phyloP scores from a whole-genome alignment of 2,113 vertebrate species.

The Ammospiza nelsoni region DNA sequence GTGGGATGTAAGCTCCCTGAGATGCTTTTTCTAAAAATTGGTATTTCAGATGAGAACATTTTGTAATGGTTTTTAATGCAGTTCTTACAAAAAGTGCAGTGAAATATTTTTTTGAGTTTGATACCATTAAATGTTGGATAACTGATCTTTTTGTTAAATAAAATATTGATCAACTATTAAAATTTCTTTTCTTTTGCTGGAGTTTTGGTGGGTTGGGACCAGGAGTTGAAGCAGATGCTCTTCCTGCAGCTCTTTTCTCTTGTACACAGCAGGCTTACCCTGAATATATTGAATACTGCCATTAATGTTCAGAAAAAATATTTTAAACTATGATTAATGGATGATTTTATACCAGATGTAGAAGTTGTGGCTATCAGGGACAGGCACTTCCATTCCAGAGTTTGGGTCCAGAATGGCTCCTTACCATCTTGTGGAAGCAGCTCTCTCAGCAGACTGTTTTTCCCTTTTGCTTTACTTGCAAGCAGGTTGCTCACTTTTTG shows the following conservation, averaged over 20 bases:
- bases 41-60: slow-evolving; percentile 46
- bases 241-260: not conserved
- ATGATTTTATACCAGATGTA: not conserved
- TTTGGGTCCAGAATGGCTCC: not conserved
- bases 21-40: not conserved
- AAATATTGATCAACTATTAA: slow-evolving; percentile 32
- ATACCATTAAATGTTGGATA: slow-evolving; percentile 34
- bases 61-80: slow-evolving; percentile 37
- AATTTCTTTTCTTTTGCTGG: not conserved
- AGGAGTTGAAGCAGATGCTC: not conserved
- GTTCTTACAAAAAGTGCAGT: slow-evolving; percentile 26
- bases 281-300: not conserved
- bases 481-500: not conserved
- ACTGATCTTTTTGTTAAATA: slow-evolving; percentile 66
- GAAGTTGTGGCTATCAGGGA: not conserved
- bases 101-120: slow-evolving; percentile 12
- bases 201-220: not conserved
- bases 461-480: not conserved
- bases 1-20: not conserved
- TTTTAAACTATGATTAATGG: not conserved
- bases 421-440: not conserved
- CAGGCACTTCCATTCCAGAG: not conserved
- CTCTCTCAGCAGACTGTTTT: not conserved
- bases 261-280: no score
- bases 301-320: not conserved